phyloP scores from a whole-genome alignment of 2,113 vertebrate species.

The Charadrius vociferus region DNA sequence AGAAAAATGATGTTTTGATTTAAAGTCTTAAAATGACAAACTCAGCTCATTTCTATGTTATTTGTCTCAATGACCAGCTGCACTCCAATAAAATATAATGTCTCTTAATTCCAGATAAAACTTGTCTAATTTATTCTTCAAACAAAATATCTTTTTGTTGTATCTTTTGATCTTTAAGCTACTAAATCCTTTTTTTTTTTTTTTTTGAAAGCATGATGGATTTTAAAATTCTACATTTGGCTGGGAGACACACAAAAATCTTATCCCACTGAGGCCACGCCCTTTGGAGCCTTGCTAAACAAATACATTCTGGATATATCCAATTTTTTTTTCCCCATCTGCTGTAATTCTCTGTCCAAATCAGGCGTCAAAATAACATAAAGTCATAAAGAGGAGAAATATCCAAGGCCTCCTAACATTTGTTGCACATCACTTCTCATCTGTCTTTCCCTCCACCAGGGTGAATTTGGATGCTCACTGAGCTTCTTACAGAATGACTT shows the following conservation, averaged over 20 bases:
- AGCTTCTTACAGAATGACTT: background rate
- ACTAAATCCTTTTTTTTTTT: background rate
- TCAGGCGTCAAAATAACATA: background rate
- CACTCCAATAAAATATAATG: background rate
- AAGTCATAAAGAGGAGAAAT: background rate
- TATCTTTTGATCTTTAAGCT: background rate
- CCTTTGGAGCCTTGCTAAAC: background rate
- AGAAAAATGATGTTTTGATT: background rate
- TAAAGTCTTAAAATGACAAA: background rate
- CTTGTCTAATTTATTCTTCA: background rate
- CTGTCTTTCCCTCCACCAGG: background rate
- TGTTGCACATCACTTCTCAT: background rate
- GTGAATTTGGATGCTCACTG: background rate
- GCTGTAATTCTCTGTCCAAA: background rate
- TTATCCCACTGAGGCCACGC: background rate
- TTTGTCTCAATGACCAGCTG: background rate
- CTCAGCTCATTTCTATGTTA: background rate
- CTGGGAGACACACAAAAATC: background rate
- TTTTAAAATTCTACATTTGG: background rate
- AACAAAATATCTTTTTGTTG: background rate
- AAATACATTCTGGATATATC: background rate
- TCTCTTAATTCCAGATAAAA: background rate
- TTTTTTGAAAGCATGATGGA: background rate
- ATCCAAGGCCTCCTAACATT: background rate
- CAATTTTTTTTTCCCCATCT: accelerated